Conservation (phyloP, 2,113 vertebrate species). For the Hylia prasina region DNA sequence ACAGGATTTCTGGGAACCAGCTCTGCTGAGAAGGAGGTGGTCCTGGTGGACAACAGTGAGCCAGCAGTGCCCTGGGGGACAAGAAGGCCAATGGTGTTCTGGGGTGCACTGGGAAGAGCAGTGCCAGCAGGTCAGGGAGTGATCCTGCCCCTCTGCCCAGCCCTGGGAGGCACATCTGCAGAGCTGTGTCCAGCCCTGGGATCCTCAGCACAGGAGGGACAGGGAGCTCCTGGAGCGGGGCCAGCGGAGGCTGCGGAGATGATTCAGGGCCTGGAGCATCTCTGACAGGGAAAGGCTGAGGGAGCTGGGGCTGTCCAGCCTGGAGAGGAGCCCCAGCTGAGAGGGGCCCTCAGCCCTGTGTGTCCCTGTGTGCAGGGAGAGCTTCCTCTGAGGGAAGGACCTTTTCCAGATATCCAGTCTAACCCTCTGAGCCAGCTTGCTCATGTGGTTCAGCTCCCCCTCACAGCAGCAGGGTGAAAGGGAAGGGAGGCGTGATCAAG, state of each 20-base stretch:
- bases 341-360: not conserved
- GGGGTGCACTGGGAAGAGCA: not conserved
- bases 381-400: not conserved
- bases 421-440: not conserved
- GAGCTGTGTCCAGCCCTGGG: not conserved
- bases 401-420: not conserved
- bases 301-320: not conserved
- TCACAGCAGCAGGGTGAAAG: not conserved
- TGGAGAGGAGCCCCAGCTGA: not conserved
- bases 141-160: not conserved
- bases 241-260: rapidly evolving
- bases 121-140: not conserved
- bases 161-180: not conserved
- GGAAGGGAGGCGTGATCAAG: not conserved
- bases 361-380: not conserved
- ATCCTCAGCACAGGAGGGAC: not conserved
- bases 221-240: rapidly evolving
- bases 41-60: not conserved
- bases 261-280: not conserved
- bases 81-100: not conserved
- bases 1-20: not conserved
- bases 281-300: not conserved
- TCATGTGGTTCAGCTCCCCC: not conserved
- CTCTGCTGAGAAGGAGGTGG: not conserved
- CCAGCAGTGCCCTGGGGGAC: not conserved